Base-by-base conservation (phyloP, 1,140 invertebrate genomes). In the Aplysia californica region DNA sequence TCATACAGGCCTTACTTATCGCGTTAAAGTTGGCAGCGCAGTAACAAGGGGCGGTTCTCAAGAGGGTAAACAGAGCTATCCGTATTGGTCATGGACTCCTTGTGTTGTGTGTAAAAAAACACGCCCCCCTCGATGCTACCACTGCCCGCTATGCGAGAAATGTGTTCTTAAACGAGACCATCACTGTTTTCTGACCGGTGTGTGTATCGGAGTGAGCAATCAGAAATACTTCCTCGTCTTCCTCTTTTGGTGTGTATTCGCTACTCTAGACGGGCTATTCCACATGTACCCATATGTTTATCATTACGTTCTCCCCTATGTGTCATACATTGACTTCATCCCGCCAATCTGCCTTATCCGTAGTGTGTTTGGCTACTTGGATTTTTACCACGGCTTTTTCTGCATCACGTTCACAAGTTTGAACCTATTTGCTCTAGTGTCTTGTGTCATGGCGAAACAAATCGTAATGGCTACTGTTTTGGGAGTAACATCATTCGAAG, bases 121-220 rank as follows among this genome's bases (percentile, higher is more conserved):
- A 15, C 70, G 80, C 4, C 79, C 79, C 18, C 79, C 79, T 1
- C 35, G 79, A 29, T 81, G 79, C 64, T 77, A 81, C 56, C 79
- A 81, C 65, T 81, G 79, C 61, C 50, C 74, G 1, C 10, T 81
- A 33, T 81, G 79, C 41, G 64, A 75, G 35, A 80, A 50, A 15
- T 87, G 86, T 75, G 78, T 86, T 23, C 75, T 87, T 23, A 86
- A 86, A 87, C 92, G 97, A 80, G 97, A 98, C 87, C 97, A 98
- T 89, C 97, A 99, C 86, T 98, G 97, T 87, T 93, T 94, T 59
- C 98, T 98, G 88, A 94, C 95, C 31, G 94, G 94, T n/a, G 94
- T 93, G 83, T 98, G 97, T 89, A 91, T 98, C 23, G 97, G 97
- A 1, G 94, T 96, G 85, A 92, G 92, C 61, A 98, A 98, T 89